Conservation (phyloP, 2,888 invertebrate species). For the Mythimna albipuncta region DNA sequence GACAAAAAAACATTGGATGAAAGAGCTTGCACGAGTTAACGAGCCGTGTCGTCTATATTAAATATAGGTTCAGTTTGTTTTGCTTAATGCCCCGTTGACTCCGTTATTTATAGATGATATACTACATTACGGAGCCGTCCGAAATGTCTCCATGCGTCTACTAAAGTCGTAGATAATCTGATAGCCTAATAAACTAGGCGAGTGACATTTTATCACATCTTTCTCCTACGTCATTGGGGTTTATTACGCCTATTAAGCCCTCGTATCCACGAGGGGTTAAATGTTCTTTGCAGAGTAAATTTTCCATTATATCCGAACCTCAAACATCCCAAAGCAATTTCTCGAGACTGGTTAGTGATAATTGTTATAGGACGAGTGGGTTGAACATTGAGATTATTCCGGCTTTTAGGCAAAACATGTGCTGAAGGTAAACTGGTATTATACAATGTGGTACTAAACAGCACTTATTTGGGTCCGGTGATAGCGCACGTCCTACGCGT, state of each 20-base stretch:
- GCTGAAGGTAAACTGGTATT: slow-evolving; percentile 31
- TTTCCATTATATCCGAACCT: slow-evolving; percentile 40
- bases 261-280: slow-evolving; percentile 50
- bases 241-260: slow-evolving; percentile 58
- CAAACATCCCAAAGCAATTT: slow-evolving; percentile 38
- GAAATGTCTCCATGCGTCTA: slow-evolving; percentile 64
- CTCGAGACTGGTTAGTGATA: slow-evolving; percentile 15
- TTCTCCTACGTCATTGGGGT: slow-evolving; percentile 57
- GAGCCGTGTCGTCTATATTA: slow-evolving; percentile 73
- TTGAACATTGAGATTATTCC: slow-evolving; percentile 21
- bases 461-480: slow-evolving; percentile 35
- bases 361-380: slow-evolving; percentile 22
- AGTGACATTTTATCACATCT: slow-evolving; percentile 63
- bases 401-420: slow-evolving; percentile 48
- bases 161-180: slow-evolving; percentile 54
- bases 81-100: slow-evolving; percentile 77
- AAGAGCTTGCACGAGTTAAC: slow-evolving; percentile 65
- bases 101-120: slow-evolving; percentile 78
- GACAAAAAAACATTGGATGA: slow-evolving; percentile 54
- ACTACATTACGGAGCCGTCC: slow-evolving; percentile 66
- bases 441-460: slow-evolving; percentile 7
- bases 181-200: slow-evolving; percentile 56
- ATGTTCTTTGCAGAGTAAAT: slow-evolving; percentile 44
- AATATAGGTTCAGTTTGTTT: slow-evolving; percentile 75
- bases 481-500: slow-evolving; percentile 58